Evolutionary conservation across 2,113 vertebrate species (phyloP).

Genomic region (Cottus gobio): DNA sequence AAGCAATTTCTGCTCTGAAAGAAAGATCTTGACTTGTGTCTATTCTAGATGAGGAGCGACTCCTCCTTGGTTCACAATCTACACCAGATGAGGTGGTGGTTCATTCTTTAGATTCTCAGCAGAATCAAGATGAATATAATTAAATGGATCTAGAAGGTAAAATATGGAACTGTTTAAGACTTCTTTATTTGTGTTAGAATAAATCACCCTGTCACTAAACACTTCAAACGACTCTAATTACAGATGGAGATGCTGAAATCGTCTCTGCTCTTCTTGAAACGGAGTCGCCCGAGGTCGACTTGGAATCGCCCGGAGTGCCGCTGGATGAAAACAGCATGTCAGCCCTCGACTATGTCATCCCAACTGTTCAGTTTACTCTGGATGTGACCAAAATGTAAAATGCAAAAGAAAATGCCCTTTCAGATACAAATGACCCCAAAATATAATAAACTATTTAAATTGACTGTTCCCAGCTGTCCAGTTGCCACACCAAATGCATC

Average conservation of each 20-base stretch:
- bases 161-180: neutral
- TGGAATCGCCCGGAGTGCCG: accelerated
- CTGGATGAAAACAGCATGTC: slow-evolving; percentile 9
- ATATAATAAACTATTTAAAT: slow-evolving; percentile 43
- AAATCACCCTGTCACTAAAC: neutral
- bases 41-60: slow-evolving; percentile 15
- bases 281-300: accelerated
- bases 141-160: slow-evolving; percentile 1
- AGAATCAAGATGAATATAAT: neutral
- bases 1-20: too few species aligned
- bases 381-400: neutral
- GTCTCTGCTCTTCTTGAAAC: neutral
- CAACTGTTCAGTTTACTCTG: neutral
- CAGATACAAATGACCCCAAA: slow-evolving; percentile 17
- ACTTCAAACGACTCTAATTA: neutral
- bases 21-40: accelerated
- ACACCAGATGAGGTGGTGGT: neutral
- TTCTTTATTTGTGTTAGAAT: neutral
- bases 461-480: too few species aligned
- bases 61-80: slow-evolving; percentile 13
- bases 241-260: slow-evolving; percentile 12
- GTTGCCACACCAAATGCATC: too few species aligned
- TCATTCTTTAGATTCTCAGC: neutral
- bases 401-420: slow-evolving; percentile 12
- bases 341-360: accelerated